phyloP scores from a whole-genome alignment of 2,888 invertebrate genomes.

The Penaeus monodon region DNA sequence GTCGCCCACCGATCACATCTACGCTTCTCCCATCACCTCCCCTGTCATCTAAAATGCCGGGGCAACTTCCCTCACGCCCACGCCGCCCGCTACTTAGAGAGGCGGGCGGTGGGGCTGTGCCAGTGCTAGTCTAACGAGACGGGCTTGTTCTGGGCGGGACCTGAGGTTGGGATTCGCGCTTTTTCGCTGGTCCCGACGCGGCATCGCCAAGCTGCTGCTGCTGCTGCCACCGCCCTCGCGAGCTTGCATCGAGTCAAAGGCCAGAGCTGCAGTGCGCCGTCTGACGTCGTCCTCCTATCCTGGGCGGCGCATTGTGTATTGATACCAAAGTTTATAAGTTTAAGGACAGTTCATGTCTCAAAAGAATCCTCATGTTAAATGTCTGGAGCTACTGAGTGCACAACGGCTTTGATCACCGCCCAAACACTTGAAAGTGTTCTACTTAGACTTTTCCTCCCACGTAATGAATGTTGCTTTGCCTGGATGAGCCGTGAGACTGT shows the following conservation, averaged over 20 bases:
- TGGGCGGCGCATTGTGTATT: conserved; percentile 33
- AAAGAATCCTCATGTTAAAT: neutral
- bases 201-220: conserved; percentile 15
- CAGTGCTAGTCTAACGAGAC: conserved; percentile 34
- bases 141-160: neutral
- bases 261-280: conserved; percentile 33
- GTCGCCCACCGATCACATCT: conserved; percentile 63
- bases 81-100: neutral
- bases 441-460: too few species aligned
- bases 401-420: too few species aligned
- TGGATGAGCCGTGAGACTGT: too few species aligned
- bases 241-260: conserved; percentile 23
- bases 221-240: conserved; percentile 17
- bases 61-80: neutral
- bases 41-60: conserved; percentile 58
- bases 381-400: too few species aligned
- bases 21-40: conserved; percentile 65
- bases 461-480: too few species aligned
- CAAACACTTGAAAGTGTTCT: too few species aligned
- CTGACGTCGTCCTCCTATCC: neutral
- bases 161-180: neutral
- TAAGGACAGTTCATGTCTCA: conserved; percentile 31
- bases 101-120: conserved; percentile 10
- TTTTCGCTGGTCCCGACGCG: conserved; percentile 3
- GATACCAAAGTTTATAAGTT: conserved; percentile 58